Evolutionary conservation across 2,888 invertebrate genomes (phyloP), one percentile per base, ranked within the genome.

Genomic region (Marronus borbonicus): DNA sequence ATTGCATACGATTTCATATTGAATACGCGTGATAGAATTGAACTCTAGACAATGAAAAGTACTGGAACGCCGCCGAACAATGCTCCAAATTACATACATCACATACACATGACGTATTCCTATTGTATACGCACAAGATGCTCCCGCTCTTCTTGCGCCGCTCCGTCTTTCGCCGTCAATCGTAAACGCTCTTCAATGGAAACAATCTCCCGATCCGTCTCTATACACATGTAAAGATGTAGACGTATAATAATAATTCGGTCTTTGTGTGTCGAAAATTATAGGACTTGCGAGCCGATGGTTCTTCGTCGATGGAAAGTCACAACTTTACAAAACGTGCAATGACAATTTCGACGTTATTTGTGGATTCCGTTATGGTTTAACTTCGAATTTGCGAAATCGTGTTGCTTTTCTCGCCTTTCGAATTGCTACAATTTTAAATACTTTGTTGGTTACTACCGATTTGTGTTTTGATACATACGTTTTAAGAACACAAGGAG

Each of bases 21-120:
- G 24, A 74, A 58, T 74, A 74, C 60, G 58, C 60, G 55, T 70
- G 70, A 70, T 58, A 70, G n/a, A 55, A 36, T 17, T 39, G 20
- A 14, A 74, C 62, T 74, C 72, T 74, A 74, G 72, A 74, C 72
- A 58, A 39, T 39, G 60, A 60, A 74, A 74, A 74, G 44, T 74
- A 74, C 60, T 62, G 44, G 17, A 74, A 74, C 58, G 60, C 60
- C 60, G 58, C 12, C 72, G 72, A 74, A 74, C 72, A 74, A 74
- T 74, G 72, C 72, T 74, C 72, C 72, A 74, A 74, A 74, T 74
- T 74, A 74, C 60, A 74, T 74, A 74, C 72, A 74, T 74, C 72
- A 60, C 72, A 60, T 74, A 60, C 72, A 74, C 60, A 74, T 74
- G 72, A 74, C 72, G 60, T 72, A 60, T 49, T 62, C 49, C 72